Conservation (phyloP, 2,888 invertebrate species). For the Hydrotaea cyrtoneurina region DNA sequence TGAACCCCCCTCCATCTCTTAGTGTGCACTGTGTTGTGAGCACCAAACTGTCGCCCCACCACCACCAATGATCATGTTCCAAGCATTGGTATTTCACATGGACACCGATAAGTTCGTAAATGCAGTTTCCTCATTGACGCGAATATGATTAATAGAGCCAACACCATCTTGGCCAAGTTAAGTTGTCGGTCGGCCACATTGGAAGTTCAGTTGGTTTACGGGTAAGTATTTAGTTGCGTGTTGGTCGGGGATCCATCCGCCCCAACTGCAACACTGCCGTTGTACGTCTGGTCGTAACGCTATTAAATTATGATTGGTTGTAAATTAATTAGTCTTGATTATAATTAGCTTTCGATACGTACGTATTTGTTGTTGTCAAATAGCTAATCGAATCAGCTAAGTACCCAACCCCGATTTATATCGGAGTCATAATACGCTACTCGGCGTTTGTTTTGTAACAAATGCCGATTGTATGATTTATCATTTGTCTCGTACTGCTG, state of each 20-base stretch:
- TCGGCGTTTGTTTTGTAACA: slow-evolving; percentile 36
- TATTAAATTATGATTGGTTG: slow-evolving; percentile 60
- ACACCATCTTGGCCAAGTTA: slow-evolving; percentile 17
- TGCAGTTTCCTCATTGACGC: neutral
- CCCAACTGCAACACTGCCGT: neutral
- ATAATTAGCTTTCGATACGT: slow-evolving; percentile 45
- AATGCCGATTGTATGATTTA: slow-evolving; percentile 53
- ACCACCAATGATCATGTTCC: slow-evolving; percentile 6
- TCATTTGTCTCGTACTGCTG: slow-evolving; percentile 17
- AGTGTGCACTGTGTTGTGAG: neutral
- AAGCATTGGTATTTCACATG: slow-evolving; percentile 8
- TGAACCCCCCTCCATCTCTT: slow-evolving; percentile 12
- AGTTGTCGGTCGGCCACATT: neutral
- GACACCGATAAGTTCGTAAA: neutral
- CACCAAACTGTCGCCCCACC: neutral
- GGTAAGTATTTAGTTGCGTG: slow-evolving; percentile 18
- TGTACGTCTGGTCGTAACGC: slow-evolving; percentile 22
- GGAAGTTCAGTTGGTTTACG: slow-evolving; percentile 12
- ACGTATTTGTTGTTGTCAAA: slow-evolving; percentile 16
- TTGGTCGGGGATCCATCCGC: neutral
- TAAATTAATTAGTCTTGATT: slow-evolving; percentile 62
- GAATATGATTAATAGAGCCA: slow-evolving; percentile 24
- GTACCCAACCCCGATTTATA: slow-evolving; percentile 3
- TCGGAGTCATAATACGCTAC: neutral
- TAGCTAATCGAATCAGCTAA: slow-evolving; percentile 10